These are phyloP conservation scores for Neogobius melanostomus DNA, from an alignment of 2,113 vertebrate species.

Conservation along the genomic window DNA sequence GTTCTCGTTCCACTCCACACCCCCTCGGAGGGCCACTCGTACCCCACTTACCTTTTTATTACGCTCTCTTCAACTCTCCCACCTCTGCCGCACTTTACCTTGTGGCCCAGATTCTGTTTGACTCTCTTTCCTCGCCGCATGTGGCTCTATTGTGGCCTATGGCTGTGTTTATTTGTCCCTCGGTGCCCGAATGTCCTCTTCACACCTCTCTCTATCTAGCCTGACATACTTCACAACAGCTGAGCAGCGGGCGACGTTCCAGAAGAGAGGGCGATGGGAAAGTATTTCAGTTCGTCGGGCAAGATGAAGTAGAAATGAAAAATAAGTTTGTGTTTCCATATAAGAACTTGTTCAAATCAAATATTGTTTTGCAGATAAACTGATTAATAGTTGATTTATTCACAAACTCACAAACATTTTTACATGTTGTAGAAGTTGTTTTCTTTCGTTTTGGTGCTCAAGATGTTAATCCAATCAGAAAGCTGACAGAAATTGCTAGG, in stretches of 20 bases:
- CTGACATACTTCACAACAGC: background rate
- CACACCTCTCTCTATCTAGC: constrained; percentile 4
- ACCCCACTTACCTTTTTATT: constrained; percentile 54
- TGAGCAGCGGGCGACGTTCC: background rate
- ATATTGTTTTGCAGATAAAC: too few species aligned
- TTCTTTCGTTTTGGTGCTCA: too few species aligned
- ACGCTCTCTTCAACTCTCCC: constrained; percentile 32
- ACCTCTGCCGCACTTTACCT: constrained; percentile 10
- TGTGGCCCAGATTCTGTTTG: constrained; percentile 13
- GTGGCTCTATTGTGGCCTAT: constrained; percentile 23
- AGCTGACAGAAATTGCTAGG: too few species aligned
- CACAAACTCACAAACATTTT: too few species aligned
- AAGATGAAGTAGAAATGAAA: background rate
- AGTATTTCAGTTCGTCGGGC: background rate
- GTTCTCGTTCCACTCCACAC: constrained; percentile 25
- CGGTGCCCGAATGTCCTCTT: constrained; percentile 20
- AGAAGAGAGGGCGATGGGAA: too few species aligned
- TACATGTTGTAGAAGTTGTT: too few species aligned
- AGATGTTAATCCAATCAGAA: too few species aligned
- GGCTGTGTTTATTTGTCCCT: constrained; percentile 40
- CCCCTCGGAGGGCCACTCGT: constrained; percentile 52
- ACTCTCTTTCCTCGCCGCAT: background rate
- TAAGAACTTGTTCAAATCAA: too few species aligned
- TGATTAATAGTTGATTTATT: too few species aligned
- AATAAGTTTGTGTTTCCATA: background rate